Conservation (phyloP, 1,140 invertebrate species). For the Polypedilum pembai region DNA sequence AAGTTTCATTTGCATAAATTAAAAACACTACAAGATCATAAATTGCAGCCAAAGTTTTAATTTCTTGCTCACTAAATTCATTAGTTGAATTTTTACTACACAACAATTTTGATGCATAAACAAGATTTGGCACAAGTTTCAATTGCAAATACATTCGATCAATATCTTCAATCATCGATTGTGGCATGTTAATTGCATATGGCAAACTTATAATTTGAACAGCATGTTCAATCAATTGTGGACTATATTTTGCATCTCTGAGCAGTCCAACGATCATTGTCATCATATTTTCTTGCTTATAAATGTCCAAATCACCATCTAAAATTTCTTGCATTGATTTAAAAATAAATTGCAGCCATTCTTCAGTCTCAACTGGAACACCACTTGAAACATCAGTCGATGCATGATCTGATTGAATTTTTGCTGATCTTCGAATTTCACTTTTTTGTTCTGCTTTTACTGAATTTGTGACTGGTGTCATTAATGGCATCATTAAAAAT, state of each 20-base stretch:
- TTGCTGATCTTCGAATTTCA: conserved; percentile 4
- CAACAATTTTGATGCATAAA: conserved; percentile 62
- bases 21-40: conserved; percentile 63
- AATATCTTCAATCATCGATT: conserved; percentile 46
- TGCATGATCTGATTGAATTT: conserved; percentile 5
- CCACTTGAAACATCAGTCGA: conserved; percentile 38
- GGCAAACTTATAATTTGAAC: conserved; percentile 62
- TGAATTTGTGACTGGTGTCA: not conserved
- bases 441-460: not conserved
- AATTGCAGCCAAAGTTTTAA: conserved; percentile 57
- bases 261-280: conserved; percentile 60
- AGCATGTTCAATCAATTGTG: conserved; percentile 58
- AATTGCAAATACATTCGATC: conserved; percentile 60
- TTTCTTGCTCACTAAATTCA: conserved; percentile 50
- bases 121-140: conserved; percentile 66
- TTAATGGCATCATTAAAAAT: not conserved
- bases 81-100: conserved; percentile 44
- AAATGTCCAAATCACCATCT: conserved; percentile 61
- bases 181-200: conserved; percentile 57
- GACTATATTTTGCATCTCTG: conserved; percentile 54
- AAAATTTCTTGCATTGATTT: conserved; percentile 61
- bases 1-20: conserved; percentile 59
- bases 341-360: conserved; percentile 71
- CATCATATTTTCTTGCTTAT: conserved; percentile 63
- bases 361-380: conserved; percentile 68